Evolutionary conservation across 2,797 vertebrate genomes (phyloP), one percentile per base, ranked within the genome.

Genomic region (Poecile montanus): DNA sequence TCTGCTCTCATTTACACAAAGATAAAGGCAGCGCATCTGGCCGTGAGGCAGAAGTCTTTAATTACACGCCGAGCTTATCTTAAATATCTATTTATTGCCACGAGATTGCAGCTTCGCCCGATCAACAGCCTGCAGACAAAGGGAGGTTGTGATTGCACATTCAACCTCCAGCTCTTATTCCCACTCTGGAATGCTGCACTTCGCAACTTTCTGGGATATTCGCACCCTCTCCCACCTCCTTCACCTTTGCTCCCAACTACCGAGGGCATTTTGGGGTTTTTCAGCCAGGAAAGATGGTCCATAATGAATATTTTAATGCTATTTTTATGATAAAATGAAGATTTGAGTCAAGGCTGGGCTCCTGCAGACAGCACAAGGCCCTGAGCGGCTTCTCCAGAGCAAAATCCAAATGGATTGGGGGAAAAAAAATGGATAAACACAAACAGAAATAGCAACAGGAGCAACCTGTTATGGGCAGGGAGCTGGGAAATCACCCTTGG

Each of bases 1-100:
- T 53, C 77, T 1, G 60, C 91, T 92, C 95, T 86, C 92, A 82
- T 89, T 90, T 78, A 86, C 88, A 91, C 91, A 86, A 62, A 75
- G 82, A 94, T 77, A 81, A 94, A 93, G 85, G 76, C 89, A 72
- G 88, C 93, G 91, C 88, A 81, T 85, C 93, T 94, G 91, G 93
- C 88, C 91, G 40, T 6, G 85, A 53, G 85, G 80, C 90, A 93
- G 2, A 91, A 91, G 85, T 85, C 91, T 79, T 94, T 95, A 94
- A 96, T 91, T 94, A 86, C 90, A 71, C 6, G n/a, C 88, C 47
- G 8, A 89, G 89, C 90, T 91, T 86, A 82, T 94, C 94, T 91
- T 93, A 91, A 95, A 88, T 78, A 94, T 84, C 88, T 86, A 67
- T 88, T 95, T 96, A 93, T 88, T 91, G 88, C 23, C 82, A 10